Base-by-base conservation (phyloP, 1,140 invertebrate species). In the Drosophila carrolli region DNA sequence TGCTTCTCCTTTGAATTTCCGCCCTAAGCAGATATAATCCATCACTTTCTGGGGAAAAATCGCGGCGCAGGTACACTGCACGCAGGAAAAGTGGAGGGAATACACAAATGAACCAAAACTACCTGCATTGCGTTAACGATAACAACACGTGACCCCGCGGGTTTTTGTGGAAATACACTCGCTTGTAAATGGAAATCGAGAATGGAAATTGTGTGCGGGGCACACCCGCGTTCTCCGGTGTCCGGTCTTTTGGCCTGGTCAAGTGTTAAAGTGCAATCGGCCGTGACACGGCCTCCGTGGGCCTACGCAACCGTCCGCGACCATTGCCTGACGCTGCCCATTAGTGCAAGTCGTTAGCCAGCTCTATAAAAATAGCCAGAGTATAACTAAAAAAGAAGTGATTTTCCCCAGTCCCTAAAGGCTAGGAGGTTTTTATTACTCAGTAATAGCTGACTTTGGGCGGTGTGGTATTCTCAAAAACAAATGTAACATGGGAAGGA, bases 241-340 rank as follows among this genome's bases (percentile, higher is more conserved):
- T 57, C 65, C 51, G 65, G 62, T 60, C 29, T 53, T 75, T 57
- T 63, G 58, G 51, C 44, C 83, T 83, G 83, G 84, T 80, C 83
- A 89, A 88, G 83, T 88, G 83, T 89, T 84, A 88, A 88, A 89
- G 76, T 83, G 83, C 83, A 88, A 89, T 88, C 75, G 84, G 76
- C 72, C 80, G 84, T 79, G 86, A 88, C 75, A 59, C 48, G 65
- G 76, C 63, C 65, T 59, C 16, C 10, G 23, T 40, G 54, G 50
- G 62, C 68, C 77, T 59, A 76, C 72, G 66, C 83, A 83, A 40
- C 61, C 53, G 60, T 51, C 62, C 74, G 58, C 55, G 59, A 59
- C 48, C 79, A 60, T 81, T 65, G 56, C 81, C 75, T 85, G 81
- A 81, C 81, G 68, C 55, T 81, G 74, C 37, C 78, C 77, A 85